Conservation (phyloP, 2,797 vertebrate species). For the Crocidura indochinensis region DNA sequence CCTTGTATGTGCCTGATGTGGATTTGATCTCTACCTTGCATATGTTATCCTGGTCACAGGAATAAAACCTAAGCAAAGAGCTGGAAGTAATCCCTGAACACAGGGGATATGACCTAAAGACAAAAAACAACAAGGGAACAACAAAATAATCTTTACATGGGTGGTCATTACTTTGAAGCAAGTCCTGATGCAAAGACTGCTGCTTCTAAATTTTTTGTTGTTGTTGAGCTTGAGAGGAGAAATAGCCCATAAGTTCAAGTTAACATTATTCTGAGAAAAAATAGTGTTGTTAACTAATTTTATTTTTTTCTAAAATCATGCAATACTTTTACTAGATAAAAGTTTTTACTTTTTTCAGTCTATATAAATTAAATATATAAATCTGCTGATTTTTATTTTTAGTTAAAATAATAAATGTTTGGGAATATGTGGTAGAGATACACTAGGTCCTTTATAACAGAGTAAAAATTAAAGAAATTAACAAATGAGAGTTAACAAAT, state of each 20-base stretch:
- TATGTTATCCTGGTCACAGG: too few species aligned
- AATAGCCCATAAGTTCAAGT: neutral
- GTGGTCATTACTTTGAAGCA: neutral
- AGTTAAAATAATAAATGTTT: conserved; percentile 13
- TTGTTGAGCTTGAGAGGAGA: neutral
- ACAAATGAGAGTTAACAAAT: neutral
- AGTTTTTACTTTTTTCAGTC: neutral
- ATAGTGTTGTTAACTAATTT: neutral
- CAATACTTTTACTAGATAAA: neutral
- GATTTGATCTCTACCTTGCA: too few species aligned
- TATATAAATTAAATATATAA: conserved; percentile 23
- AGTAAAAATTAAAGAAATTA: neutral
- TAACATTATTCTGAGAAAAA: neutral
- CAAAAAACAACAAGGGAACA: too few species aligned
- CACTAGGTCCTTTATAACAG: neutral
- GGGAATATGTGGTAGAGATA: neutral
- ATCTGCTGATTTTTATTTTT: conserved; percentile 22
- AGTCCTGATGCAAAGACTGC: neutral
- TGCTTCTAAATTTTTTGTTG: neutral
- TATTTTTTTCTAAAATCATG: conserved; percentile 57
- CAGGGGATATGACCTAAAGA: too few species aligned
- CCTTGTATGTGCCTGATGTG: too few species aligned
- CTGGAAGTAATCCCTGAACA: too few species aligned
- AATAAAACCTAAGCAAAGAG: too few species aligned
- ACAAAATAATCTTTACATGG: neutral